These are phyloP conservation scores for Schizotus pectinicornis DNA, from an alignment of 2,888 invertebrate genomes.

Conservation along the genomic window DNA sequence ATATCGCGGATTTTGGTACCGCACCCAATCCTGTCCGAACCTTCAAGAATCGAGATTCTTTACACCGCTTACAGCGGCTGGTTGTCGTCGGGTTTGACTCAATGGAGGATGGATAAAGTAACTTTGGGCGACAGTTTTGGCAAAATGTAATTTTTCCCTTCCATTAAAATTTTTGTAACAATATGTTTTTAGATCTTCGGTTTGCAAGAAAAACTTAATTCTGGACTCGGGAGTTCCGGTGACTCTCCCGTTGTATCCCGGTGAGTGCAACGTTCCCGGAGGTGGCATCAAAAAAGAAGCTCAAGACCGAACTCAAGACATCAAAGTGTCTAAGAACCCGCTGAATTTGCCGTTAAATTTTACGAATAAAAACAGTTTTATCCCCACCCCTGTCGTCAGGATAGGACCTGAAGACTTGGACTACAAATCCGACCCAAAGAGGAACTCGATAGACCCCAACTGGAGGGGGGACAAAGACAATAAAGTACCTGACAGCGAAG, in stretches of 20 bases:
- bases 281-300: conserved; percentile 27
- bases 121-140: conserved; percentile 85
- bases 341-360: conserved; percentile 11
- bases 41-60: conserved; percentile 74
- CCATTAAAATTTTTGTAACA: background rate
- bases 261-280: conserved; percentile 76
- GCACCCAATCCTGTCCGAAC: conserved; percentile 82
- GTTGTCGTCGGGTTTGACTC: conserved; percentile 82
- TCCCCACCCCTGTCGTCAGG: conserved; percentile 56
- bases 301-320: conserved; percentile 27
- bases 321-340: conserved; percentile 6
- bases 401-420: conserved; percentile 52
- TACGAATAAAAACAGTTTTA: conserved; percentile 37
- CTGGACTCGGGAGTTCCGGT: conserved; percentile 77
- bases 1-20: conserved; percentile 86
- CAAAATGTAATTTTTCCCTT: conserved; percentile 64
- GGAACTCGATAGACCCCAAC: conserved; percentile 62
- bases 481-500: conserved; percentile 55
- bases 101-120: conserved; percentile 83
- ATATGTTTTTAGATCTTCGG: conserved; percentile 68
- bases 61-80: conserved; percentile 91
- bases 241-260: conserved; percentile 75
- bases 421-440: conserved; percentile 39
- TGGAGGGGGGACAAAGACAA: conserved; percentile 59
- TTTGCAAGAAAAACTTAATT: conserved; percentile 77